Base-by-base conservation (phyloP, 2,797 vertebrate species). In the Luscinia luscinia region DNA sequence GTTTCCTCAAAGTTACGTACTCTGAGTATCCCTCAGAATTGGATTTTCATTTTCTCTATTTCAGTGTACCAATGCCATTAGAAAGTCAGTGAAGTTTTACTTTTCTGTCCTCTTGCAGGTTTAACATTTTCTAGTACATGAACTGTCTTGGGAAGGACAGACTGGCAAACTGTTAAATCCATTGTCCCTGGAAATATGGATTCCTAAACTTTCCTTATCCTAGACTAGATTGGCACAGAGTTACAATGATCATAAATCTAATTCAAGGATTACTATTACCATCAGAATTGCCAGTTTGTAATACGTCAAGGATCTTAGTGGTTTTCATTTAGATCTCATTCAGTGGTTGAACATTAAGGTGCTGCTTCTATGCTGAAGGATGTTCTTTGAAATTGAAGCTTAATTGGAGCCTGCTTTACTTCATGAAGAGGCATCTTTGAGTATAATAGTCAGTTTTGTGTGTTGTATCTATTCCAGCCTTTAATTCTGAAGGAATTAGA, bases 1-100 rank as follows among this genome's bases (percentile, higher is more conserved):
- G 23, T 27, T 57, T 76, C 62, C 38, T 73, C 52, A 18, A 76
- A 49, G 38, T 41, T 40, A 27, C 4, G 8, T 2, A 1, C 8
- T 45, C 27, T 0, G 2, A 38, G 14, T 64, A 28, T 46, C 15
- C 23, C 20, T 90, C 38, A 46, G 32, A 40, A n/a, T 0, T 73
- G 34, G 19, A 59, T 70, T 90, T 70, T 49, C 34, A 49, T 85
- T 2, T 7, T 84, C 51, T 52, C 38, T 14, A 8, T 87, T 84
- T 34, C 34, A 40, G 19, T 52, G 18, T 45, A 88, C 15, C 64
- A 77, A 30, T 64, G 18, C 58, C 41, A 49, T 78, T 78, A 61
- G 36, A 40, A 89, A 91, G 32, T 74, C 34, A n/a, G 23, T n/a
- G 32, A 72, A 92, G 38, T 61, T 92, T 45, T 52, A 49, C 41